A percentile compares a stretch with the other conserved stretches of the same genome.
Conservation (phyloP, 2,888 invertebrate genomes). For the Tetranychus truncatus region DNA sequence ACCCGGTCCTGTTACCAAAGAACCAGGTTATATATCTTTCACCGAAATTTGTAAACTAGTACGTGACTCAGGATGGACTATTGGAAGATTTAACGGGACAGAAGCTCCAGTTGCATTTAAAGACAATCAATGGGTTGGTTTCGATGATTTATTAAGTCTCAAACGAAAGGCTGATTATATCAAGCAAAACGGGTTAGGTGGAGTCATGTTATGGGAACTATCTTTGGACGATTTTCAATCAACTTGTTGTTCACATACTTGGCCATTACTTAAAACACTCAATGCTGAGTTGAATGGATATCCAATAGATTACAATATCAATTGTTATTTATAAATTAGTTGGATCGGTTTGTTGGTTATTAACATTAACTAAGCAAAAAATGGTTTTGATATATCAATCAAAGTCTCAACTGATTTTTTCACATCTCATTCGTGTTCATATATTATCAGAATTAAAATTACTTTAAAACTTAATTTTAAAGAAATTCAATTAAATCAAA, state of each 20-base stretch:
- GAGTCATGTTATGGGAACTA: conserved; percentile 81
- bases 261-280: conserved; percentile 39
- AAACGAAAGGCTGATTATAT: conserved; percentile 65
- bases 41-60: conserved; percentile 86
- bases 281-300: background rate
- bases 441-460: too few relatives aligned
- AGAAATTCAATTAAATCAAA: too few relatives aligned
- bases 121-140: conserved; percentile 81
- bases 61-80: conserved; percentile 46
- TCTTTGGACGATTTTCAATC: conserved; percentile 87
- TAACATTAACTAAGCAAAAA: too few relatives aligned
- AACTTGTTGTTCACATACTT: conserved; percentile 59
- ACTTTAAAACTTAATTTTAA: too few relatives aligned
- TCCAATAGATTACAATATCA: background rate
- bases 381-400: too few relatives aligned
- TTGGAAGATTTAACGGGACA: conserved; percentile 43
- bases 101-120: conserved; percentile 77
- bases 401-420: too few relatives aligned
- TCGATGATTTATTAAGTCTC: conserved; percentile 67
- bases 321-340: background rate
- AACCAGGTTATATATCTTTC: conserved; percentile 77
- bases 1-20: conserved; percentile 72
- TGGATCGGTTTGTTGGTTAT: background rate
- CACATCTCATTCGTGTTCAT: too few relatives aligned
- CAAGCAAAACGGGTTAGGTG: conserved; percentile 61